Conservation (phyloP, 2,888 invertebrate genomes). For the Drosophila testacea region DNA sequence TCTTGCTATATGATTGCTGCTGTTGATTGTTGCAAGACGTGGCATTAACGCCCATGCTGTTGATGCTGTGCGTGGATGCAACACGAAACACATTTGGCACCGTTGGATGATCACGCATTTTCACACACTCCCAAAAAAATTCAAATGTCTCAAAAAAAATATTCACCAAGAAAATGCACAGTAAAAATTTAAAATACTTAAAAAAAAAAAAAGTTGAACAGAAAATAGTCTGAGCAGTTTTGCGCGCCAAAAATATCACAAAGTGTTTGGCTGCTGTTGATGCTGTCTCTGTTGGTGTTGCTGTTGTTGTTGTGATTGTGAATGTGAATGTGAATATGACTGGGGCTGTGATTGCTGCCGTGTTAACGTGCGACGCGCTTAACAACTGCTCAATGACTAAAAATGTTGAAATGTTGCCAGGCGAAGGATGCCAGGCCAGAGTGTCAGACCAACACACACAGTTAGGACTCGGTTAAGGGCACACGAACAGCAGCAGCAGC, state of each 20-base stretch:
- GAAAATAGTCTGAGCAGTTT: no score
- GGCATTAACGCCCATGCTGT: conserved; percentile 57
- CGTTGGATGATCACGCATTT: conserved; percentile 83
- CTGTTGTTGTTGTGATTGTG: conserved; percentile 2
- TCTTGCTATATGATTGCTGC: conserved; percentile 24
- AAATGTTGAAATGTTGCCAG: conserved; percentile 25
- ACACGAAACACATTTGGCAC: conserved; percentile 84
- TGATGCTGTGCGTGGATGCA: conserved; percentile 80
- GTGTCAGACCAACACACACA: conserved; percentile 6
- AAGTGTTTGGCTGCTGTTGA: neutral
- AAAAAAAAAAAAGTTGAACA: conserved; percentile 4
- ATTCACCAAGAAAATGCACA: conserved; percentile 1
- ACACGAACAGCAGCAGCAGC: conserved; percentile 33
- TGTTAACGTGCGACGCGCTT: conserved; percentile 54
- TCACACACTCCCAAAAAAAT: conserved; percentile 13
- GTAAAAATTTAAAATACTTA: neutral
- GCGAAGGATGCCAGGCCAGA: conserved; percentile 18
- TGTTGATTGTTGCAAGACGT: conserved; percentile 47
- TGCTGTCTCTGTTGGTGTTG: neutral
- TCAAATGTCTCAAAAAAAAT: conserved; percentile 1
- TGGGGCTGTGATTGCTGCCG: neutral
- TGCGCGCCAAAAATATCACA: conserved; percentile 14
- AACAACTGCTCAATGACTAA: conserved; percentile 59
- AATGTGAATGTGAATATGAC: neutral
- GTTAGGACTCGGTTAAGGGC: conserved; percentile 23